These are phyloP conservation scores for Villa cingulata DNA, from an alignment of 2,888 invertebrate genomes.

Conservation along the genomic window DNA sequence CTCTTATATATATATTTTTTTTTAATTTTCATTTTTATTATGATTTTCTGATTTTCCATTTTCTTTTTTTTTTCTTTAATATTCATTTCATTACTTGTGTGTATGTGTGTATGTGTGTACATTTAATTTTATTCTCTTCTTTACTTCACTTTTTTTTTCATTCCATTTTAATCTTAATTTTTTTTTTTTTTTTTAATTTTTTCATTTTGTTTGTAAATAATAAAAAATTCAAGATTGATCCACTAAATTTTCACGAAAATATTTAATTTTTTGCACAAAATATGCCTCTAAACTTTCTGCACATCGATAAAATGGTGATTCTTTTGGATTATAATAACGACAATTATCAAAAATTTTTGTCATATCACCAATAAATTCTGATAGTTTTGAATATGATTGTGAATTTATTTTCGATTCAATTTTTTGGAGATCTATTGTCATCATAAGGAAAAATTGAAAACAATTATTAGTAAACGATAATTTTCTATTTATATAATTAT, in stretches of 20 bases:
- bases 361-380: constrained; percentile 95
- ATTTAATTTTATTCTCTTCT: too few species aligned
- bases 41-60: too few species aligned
- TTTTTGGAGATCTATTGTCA: constrained; percentile 81
- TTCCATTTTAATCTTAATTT: too few species aligned
- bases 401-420: constrained; percentile 78
- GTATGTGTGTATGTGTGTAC: too few species aligned
- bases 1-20: too few species aligned
- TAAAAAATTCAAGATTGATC: constrained; percentile 18
- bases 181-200: neutral
- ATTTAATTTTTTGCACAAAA: constrained; percentile 88
- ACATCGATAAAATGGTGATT: constrained; percentile 91
- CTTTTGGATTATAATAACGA: constrained; percentile 91
- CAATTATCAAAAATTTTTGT: constrained; percentile 98
- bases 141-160: too few species aligned
- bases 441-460: constrained; percentile 10
- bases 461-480: too few species aligned
- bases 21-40: too few species aligned
- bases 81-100: too few species aligned
- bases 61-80: too few species aligned
- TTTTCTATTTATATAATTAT: neutral
- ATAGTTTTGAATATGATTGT: constrained; percentile 69
- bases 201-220: too few species aligned
- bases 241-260: constrained; percentile 69
- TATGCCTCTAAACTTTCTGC: constrained; percentile 90